Conservation (phyloP, 2,797 vertebrate genomes). For the Lithobates pipiens region DNA sequence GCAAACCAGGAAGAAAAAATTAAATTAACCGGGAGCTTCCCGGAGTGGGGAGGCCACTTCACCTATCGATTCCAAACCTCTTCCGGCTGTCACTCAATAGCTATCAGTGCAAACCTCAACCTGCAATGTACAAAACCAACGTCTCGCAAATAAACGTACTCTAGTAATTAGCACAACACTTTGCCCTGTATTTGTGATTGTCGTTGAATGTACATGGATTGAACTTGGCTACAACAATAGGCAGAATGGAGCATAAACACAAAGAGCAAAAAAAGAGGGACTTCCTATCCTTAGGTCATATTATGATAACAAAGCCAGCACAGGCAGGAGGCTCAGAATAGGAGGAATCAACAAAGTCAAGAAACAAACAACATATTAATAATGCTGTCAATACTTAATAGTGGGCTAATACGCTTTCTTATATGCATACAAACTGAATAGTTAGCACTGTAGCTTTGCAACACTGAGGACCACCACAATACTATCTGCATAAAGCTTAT, state of each 20-base stretch:
- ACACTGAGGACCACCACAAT: too few relatives aligned
- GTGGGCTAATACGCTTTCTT: too few relatives aligned
- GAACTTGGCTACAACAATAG: conserved; percentile 37
- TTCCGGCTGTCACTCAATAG: background rate
- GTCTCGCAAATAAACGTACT: conserved; percentile 6
- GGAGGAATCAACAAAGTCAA: background rate
- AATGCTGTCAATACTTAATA: too few relatives aligned
- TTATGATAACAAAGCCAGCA: conserved; percentile 1
- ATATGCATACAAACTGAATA: too few relatives aligned
- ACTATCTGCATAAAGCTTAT: too few relatives aligned
- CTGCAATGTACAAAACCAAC: background rate
- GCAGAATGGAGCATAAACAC: background rate
- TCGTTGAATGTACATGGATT: conserved; percentile 19
- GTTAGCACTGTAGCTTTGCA: too few relatives aligned
- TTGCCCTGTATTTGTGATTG: background rate
- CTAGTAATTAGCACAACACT: conserved; percentile 36
- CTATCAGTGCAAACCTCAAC: background rate
- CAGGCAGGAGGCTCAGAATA: background rate
- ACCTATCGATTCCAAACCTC: conserved; percentile 24
- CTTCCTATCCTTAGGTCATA: conserved; percentile 17
- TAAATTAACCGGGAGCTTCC: background rate
- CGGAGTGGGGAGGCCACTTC: background rate
- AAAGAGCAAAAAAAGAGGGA: conserved; percentile 12
- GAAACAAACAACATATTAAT: background rate
- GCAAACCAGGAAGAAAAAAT: background rate